Base-by-base conservation (phyloP, 2,113 vertebrate species). In the Pangasianodon hypophthalmus region DNA sequence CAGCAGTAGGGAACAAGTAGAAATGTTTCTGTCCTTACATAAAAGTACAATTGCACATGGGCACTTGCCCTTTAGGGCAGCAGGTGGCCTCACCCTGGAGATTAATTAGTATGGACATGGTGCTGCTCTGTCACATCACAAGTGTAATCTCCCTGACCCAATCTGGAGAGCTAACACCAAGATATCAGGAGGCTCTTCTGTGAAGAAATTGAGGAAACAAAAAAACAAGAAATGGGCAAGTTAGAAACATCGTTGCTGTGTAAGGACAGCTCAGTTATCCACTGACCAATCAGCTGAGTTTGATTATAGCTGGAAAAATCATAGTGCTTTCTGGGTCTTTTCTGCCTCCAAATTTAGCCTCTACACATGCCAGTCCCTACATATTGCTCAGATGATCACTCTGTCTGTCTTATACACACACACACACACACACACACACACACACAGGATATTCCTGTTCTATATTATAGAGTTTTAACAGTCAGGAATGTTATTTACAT, bases 251-350 rank as follows among this genome's bases (percentile, higher is more conserved):
- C 94, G 92, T 94, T 94, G 92, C 94, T 92, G 90, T 92, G 90
- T 46, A 50, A 93, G 54, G 94, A 95, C 93, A 94, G 94, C 93
- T 96, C 94, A 95, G 96, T 96, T 96, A 96, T 94, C 94, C 90
- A 71, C 92, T 92, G 95, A 95, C 95, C 95, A 95, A 94, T 95
- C 95, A 94, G 93, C 90, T 29, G 89, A 90, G 92, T 90, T 94
- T 92, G 94, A 95, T 94, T 94, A 94, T 90, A 91, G 92, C 90
- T 95, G 91, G 54, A 95, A 90, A 91, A 50, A 87, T 88, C 92
- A 89, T 89, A 93, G 94, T 93, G 94, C 94, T 92, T 92, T 91
- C 92, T 89, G 91, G 82, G 89, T n/a, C 60, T 86, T 58, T 69
- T 91, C 91, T 92, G 26, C 90, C 82, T 85, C 90, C 91, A 94